Evolutionary conservation across 1,140 invertebrate species (phyloP).

Genomic region (Drosophila carrolli): DNA sequence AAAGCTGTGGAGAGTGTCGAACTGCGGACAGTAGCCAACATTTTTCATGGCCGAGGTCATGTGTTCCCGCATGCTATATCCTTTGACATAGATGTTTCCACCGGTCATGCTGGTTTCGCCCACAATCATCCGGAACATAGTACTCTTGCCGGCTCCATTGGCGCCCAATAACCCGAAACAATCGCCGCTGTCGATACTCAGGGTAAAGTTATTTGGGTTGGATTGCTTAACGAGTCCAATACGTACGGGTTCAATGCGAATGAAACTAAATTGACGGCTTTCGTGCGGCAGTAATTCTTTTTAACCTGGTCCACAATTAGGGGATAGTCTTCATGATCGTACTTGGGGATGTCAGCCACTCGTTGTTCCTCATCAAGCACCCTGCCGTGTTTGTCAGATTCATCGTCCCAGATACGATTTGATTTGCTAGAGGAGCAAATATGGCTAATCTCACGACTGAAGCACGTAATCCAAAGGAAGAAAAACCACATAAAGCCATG

Average conservation of each 20-base stretch:
- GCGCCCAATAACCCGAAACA: slow-evolving; percentile 96
- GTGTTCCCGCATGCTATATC: slow-evolving; percentile 84
- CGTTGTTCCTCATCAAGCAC: slow-evolving; percentile 1
- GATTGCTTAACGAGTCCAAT: slow-evolving; percentile 59
- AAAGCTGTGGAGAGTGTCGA: slow-evolving; percentile 91
- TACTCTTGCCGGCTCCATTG: slow-evolving; percentile 93
- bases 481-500: slow-evolving; percentile 8
- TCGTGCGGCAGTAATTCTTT: not conserved
- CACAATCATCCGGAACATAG: slow-evolving; percentile 94
- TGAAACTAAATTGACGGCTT: not conserved
- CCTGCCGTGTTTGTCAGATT: not conserved
- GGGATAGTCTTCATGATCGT: not conserved
- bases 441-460: not conserved
- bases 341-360: not conserved
- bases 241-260: slow-evolving; percentile 84
- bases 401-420: not conserved
- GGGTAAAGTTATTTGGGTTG: not conserved
- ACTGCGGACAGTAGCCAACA: slow-evolving; percentile 92
- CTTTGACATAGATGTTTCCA: slow-evolving; percentile 85
- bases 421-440: no score
- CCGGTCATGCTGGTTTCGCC: slow-evolving; percentile 88
- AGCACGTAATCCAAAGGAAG: not conserved
- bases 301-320: slow-evolving; percentile 9
- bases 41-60: slow-evolving; percentile 85
- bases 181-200: slow-evolving; percentile 84